Evolutionary conservation across 2,797 vertebrate species (phyloP).

Genomic region (Megaceryle alcyon): DNA sequence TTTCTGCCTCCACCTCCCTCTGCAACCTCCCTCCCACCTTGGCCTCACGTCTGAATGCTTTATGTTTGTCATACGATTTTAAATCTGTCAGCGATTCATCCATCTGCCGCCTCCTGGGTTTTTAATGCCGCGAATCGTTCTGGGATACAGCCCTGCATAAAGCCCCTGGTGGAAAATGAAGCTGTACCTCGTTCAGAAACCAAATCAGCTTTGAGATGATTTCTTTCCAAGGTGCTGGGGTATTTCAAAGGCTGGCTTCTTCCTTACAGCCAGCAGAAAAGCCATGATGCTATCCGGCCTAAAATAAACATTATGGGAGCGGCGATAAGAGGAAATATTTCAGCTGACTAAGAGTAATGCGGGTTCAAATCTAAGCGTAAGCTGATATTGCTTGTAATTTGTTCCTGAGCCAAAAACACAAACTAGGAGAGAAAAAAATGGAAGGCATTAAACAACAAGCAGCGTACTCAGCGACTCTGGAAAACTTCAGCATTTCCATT

Average conservation of each 20-base stretch:
- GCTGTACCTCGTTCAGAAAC: background rate
- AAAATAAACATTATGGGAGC: constrained; percentile 63
- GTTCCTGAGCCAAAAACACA: constrained; percentile 43
- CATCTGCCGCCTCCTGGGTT: constrained; percentile 49
- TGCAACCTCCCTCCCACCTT: constrained; percentile 20
- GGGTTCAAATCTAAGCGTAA: constrained; percentile 65
- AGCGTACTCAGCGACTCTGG: constrained; percentile 7
- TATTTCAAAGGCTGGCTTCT: constrained; percentile 31
- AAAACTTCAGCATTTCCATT: constrained; percentile 60
- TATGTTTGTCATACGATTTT: constrained; percentile 32
- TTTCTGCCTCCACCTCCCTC: constrained; percentile 19
- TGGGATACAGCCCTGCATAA: constrained; percentile 16
- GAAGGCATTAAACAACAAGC: constrained; percentile 60
- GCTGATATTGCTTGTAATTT: constrained; percentile 65
- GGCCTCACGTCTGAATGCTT: constrained; percentile 17
- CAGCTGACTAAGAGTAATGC: constrained; percentile 62
- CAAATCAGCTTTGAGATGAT: background rate
- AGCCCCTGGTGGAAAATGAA: constrained; percentile 9
- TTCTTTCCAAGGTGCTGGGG: constrained; percentile 37
- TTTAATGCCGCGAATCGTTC: background rate
- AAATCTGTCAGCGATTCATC: constrained; percentile 62
- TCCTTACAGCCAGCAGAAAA: constrained; percentile 29
- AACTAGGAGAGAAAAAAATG: constrained; percentile 54
- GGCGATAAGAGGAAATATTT: constrained; percentile 60
- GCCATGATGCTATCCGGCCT: constrained; percentile 34